These are phyloP conservation scores for Pachyrhynchus sulphureomaculatus DNA, from an alignment of 1,140 invertebrate species.

Conservation along the genomic window DNA sequence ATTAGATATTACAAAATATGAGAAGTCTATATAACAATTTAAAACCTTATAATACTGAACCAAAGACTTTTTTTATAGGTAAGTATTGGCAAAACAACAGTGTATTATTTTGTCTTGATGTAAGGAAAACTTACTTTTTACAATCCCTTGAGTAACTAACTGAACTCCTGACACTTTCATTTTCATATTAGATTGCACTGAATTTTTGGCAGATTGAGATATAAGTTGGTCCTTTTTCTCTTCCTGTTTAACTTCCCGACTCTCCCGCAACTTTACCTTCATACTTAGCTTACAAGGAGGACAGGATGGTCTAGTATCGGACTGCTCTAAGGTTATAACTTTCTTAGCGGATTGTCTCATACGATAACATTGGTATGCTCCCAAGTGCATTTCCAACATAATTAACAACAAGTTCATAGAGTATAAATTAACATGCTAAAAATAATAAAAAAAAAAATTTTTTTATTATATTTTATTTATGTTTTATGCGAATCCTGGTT, in stretches of 20 bases:
- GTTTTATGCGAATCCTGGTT: too few species aligned
- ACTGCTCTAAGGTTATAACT: conserved; percentile 75
- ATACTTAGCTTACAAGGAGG: conserved; percentile 54
- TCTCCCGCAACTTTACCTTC: conserved; percentile 38
- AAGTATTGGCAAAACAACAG: too few species aligned
- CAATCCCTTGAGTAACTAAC: conserved; percentile 59
- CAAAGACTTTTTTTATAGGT: too few species aligned
- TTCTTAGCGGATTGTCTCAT: conserved; percentile 70
- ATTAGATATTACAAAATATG: too few species aligned
- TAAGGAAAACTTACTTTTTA: conserved; percentile 59
- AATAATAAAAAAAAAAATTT: too few species aligned
- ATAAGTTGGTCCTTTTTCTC: conserved; percentile 32
- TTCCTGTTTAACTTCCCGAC: conserved; percentile 30
- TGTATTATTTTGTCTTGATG: too few species aligned
- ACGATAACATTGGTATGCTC: conserved; percentile 82
- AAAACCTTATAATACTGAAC: too few species aligned
- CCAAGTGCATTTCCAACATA: conserved; percentile 69
- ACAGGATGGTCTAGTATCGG: conserved; percentile 62
- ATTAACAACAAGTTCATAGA: conserved; percentile 71
- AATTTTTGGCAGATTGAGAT: neutral
- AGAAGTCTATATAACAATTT: too few species aligned
- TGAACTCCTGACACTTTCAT: conserved; percentile 53
- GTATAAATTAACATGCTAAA: conserved; percentile 69
- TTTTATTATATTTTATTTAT: too few species aligned
- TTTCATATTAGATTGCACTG: conserved; percentile 37